phyloP scores from a whole-genome alignment of 1,140 invertebrate genomes.

The Brachionus calyciflorus region DNA sequence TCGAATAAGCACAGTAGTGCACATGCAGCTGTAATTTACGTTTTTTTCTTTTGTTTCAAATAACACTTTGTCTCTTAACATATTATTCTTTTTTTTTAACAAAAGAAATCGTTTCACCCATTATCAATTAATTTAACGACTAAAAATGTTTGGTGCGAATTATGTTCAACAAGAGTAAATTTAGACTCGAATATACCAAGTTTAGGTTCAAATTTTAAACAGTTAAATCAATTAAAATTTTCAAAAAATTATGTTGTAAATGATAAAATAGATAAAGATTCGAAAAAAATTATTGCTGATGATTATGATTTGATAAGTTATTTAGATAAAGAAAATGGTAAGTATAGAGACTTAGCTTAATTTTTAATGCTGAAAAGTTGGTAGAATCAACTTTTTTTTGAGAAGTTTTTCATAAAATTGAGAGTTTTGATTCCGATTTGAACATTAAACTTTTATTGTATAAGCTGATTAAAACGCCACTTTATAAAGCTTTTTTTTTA shows the following conservation, averaged over 20 bases:
- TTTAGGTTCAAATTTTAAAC: neutral
- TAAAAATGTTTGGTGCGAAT: conserved; percentile 44
- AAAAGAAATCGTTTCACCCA: conserved; percentile 43
- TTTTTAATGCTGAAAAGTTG: no score
- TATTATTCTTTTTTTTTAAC: neutral
- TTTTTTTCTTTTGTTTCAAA: no score
- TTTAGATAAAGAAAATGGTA: conserved; percentile 37
- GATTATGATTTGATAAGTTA: conserved; percentile 21
- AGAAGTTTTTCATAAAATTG: no score
- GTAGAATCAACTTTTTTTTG: no score
- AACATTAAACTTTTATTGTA: no score
- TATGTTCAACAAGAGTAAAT: neutral
- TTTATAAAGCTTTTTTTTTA: no score
- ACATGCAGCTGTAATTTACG: conserved; percentile 32
- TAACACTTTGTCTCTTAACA: neutral
- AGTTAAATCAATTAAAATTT: no score
- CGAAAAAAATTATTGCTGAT: neutral
- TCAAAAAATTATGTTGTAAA: no score
- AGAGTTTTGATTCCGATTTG: no score
- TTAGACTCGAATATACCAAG: conserved; percentile 19
- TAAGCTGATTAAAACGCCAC: no score
- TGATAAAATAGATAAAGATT: neutral
- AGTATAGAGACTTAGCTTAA: no score
- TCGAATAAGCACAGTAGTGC: conserved; percentile 28
- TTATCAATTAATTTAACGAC: conserved; percentile 41